Evolutionary conservation across 2,888 invertebrate genomes (phyloP).

Genomic region (Thera britannica): DNA sequence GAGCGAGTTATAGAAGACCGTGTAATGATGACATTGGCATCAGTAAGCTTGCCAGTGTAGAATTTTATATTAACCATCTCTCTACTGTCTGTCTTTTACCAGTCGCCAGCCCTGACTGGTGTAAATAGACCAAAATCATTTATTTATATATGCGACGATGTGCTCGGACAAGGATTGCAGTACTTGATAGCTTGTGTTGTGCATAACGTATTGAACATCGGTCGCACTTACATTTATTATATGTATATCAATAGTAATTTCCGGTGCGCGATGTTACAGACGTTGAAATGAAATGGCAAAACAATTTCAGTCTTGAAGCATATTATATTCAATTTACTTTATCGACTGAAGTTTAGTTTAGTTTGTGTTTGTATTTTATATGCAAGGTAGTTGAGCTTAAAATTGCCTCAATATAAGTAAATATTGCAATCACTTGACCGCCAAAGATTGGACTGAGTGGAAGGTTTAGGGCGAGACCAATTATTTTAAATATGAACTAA

Average conservation of each 20-base stretch:
- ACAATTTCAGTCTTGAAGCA: neutral
- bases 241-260: conserved; percentile 17
- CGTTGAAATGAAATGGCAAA: conserved; percentile 1
- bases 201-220: conserved; percentile 22
- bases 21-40: neutral
- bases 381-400: too few species aligned
- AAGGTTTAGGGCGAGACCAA: too few species aligned
- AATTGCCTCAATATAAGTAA: too few species aligned
- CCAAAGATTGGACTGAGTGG: too few species aligned
- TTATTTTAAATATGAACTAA: too few species aligned
- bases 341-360: neutral
- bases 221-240: conserved; percentile 18
- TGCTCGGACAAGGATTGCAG: conserved; percentile 25
- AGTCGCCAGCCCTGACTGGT: conserved; percentile 2
- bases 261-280: conserved; percentile 16
- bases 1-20: too few species aligned
- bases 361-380: too few species aligned
- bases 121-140: conserved; percentile 19
- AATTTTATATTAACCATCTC: too few species aligned
- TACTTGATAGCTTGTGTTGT: conserved; percentile 22
- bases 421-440: too few species aligned
- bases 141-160: conserved; percentile 30
- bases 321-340: neutral
- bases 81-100: neutral
- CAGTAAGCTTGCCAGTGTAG: neutral